Evolutionary conservation across 2,888 invertebrate genomes (phyloP).

Genomic region (Amitus sp.): DNA sequence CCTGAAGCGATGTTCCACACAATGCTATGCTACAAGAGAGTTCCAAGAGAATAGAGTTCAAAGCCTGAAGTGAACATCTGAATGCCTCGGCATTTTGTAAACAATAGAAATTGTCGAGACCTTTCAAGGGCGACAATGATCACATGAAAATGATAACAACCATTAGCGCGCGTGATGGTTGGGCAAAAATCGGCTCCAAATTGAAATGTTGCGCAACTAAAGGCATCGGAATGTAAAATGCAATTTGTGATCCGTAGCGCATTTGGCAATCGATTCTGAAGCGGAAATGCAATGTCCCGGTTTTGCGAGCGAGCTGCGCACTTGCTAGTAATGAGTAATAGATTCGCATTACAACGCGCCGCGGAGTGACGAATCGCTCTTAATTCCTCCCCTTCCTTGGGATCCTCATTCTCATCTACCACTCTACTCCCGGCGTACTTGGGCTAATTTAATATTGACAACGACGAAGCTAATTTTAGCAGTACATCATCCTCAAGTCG

Average conservation of each 20-base stretch:
- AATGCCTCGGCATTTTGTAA: slow-evolving; percentile 18
- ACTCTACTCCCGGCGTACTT: slow-evolving; percentile 30
- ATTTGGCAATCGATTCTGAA: slow-evolving; percentile 32
- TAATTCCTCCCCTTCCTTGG: slow-evolving; percentile 28
- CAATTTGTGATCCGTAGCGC: slow-evolving; percentile 22
- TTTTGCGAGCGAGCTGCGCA: slow-evolving; percentile 33
- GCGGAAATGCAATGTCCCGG: slow-evolving; percentile 39
- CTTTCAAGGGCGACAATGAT: slow-evolving; percentile 11
- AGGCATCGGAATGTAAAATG: slow-evolving; percentile 10
- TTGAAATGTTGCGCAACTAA: slow-evolving; percentile 2
- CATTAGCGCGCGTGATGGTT: background rate
- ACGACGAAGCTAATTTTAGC: slow-evolving; percentile 26
- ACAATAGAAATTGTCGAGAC: slow-evolving; percentile 31
- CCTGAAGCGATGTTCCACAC: slow-evolving; percentile 15
- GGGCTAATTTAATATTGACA: slow-evolving; percentile 42
- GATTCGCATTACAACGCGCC: slow-evolving; percentile 36
- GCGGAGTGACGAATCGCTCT: slow-evolving; percentile 52
- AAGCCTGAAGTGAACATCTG: slow-evolving; percentile 18
- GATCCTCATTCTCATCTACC: slow-evolving; percentile 34
- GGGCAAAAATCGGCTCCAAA: background rate
- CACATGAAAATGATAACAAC: slow-evolving; percentile 1
- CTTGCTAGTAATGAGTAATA: slow-evolving; percentile 42
- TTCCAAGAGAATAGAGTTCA: background rate
- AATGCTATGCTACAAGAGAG: slow-evolving; percentile 12
- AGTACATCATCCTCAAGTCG: no score